Evolutionary conservation across 2,113 vertebrate genomes (phyloP), one percentile per base, ranked within the genome.

Genomic region (Gambusia holbrooki): DNA sequence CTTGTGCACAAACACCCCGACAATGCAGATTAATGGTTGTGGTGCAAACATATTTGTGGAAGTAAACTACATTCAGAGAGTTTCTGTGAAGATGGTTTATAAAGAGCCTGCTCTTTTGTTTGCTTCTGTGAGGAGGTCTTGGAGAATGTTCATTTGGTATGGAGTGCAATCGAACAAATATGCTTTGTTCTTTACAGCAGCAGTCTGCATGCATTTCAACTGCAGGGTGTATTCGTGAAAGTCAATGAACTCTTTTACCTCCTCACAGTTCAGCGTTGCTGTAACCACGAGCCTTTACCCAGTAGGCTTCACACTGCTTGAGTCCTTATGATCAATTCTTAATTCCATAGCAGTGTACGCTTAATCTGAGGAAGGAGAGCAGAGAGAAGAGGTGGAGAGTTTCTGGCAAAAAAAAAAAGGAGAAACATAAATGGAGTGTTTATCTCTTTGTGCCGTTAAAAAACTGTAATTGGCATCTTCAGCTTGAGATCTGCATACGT

Each of bases 1-100:
- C 2, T 10, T 66, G 62, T 32, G 29, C 35, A n/a, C n/a, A 79
- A 17, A 71, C 29, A 75, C 25, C 66, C 72, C 73, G 74, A 75
- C 29, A 81, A 65, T 75, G 33, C 40, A 17, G 76, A 76, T 48
- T 62, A 14, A 70, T 80, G 79, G 73, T 76, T 58, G 51, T 58
- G 22, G 51, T 58, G 22, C 51, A 58, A 58, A 58, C 37, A 67
- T 75, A 62, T 62, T 62, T 76, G 33, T 48, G 45, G 5, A 6
- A 17, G 15, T 48, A 19, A 62, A 13, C 66, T 10, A 29, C 33
- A 61, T 27, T 45, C 17, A 62, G 68, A 72, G 51, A 73, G 70
- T 48, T 48, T 48, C 45, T 6, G 45, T 17, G 45, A 17, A 48
- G 45, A 17, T 48, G 17, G 14, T 48, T 19, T 19, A 48, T 17